Percentiles rank a stretch among this genome's conserved stretches.
Conservation (phyloP, 1,140 invertebrate genomes). For the Nasonia vitripennis region DNA sequence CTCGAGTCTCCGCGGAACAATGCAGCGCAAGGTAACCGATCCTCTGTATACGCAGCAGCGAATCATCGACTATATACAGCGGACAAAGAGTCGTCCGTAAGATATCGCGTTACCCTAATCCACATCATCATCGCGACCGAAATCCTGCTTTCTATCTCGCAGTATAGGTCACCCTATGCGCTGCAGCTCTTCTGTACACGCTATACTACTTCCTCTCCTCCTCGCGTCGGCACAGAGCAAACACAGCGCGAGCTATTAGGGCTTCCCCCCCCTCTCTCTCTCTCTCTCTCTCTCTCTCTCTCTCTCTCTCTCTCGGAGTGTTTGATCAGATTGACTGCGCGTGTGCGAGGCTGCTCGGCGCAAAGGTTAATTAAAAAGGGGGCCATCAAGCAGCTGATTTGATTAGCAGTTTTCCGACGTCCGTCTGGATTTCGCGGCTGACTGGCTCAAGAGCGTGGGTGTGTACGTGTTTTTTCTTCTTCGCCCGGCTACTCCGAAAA, state of each 20-base stretch:
- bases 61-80: neutral
- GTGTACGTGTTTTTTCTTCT: neutral
- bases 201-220: neutral
- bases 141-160: neutral
- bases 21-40: no score
- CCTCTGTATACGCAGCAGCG: neutral
- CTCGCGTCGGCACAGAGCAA: constrained; percentile 4
- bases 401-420: constrained; percentile 54
- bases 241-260: constrained; percentile 18
- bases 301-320: neutral
- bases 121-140: neutral
- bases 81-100: neutral
- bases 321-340: constrained; percentile 22
- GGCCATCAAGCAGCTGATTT: constrained; percentile 56
- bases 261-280: neutral
- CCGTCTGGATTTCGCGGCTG: neutral
- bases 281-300: no score
- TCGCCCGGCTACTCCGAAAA: neutral
- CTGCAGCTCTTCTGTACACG: no score
- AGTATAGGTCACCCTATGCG: no score
- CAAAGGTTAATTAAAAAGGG: constrained; percentile 63
- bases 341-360: neutral
- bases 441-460: neutral
- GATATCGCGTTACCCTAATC: neutral
- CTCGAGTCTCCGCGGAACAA: no score